Evolutionary conservation across 2,113 vertebrate species (phyloP).

Genomic region (Rhipidura dahli): DNA sequence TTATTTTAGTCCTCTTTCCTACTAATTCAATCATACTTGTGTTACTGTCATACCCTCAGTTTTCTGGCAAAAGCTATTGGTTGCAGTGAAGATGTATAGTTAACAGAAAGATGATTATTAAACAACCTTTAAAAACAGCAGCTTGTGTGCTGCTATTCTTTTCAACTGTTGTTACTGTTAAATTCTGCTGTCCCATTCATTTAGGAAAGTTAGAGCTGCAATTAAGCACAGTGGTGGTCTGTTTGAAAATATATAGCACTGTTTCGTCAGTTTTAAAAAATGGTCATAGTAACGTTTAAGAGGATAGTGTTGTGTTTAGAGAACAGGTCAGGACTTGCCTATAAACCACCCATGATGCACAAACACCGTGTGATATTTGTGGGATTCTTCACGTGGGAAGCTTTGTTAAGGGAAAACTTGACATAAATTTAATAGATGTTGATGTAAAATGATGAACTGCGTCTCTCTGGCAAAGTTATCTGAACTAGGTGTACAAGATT

Average conservation of each 20-base stretch:
- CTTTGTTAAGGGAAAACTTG: neutral
- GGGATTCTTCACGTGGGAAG: neutral
- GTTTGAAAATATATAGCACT: neutral
- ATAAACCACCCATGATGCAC: neutral
- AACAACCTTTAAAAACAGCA: neutral
- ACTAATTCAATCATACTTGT: neutral
- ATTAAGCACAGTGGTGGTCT: neutral
- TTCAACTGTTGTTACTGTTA: neutral
- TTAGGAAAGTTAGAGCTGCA: neutral
- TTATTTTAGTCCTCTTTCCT: neutral
- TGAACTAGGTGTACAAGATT: neutral
- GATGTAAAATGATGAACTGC: neutral
- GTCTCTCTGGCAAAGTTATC: neutral
- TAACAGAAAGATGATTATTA: neutral
- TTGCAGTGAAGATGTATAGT: neutral
- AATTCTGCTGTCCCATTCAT: neutral
- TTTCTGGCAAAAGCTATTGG: neutral
- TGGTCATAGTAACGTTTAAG: neutral
- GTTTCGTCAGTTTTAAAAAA: neutral
- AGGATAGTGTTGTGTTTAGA: neutral
- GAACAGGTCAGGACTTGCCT: neutral
- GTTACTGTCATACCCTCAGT: neutral
- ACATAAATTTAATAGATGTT: neutral
- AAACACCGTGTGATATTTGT: neutral
- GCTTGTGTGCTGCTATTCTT: neutral